Percentiles rank a stretch among this genome's conserved stretches.
Evolutionary conservation across 2,797 vertebrate species (phyloP).

Genomic region (Molossus alvarezi): DNA sequence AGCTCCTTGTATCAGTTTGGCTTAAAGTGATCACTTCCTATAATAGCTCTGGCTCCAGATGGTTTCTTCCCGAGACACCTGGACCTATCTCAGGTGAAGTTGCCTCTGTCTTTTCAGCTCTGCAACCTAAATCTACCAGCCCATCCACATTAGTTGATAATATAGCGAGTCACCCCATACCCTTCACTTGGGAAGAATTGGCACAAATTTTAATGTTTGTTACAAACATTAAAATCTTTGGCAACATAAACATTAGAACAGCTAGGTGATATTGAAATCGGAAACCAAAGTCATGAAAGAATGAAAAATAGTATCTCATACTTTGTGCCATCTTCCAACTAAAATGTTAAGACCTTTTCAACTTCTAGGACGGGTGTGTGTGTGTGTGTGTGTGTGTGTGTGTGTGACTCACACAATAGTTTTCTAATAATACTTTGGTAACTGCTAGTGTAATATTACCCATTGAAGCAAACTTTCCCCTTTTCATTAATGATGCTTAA

Average conservation of each 20-base stretch:
- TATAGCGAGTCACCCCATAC: background rate
- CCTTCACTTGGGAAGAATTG: conserved; percentile 3
- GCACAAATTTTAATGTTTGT: background rate
- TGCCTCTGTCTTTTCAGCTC: background rate
- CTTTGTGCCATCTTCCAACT: background rate
- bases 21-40: background rate
- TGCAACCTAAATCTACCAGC: background rate
- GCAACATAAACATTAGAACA: background rate
- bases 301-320: conserved; percentile 9
- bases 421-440: conserved; percentile 19
- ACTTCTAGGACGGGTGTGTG: background rate
- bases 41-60: background rate
- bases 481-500: conserved; percentile 43
- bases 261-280: background rate
- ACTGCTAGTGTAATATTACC: background rate
- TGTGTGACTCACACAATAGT: background rate
- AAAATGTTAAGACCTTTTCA: conserved; percentile 31
- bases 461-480: background rate
- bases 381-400: background rate
- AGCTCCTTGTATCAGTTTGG: background rate
- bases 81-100: background rate
- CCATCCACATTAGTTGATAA: background rate
- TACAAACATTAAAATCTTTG: background rate
- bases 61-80: background rate
- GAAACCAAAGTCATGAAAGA: conserved; percentile 8